Percentiles rank a stretch among this genome's conserved stretches.
Conservation (phyloP, 2,797 vertebrate genomes). For the Coendou prehensilis region DNA sequence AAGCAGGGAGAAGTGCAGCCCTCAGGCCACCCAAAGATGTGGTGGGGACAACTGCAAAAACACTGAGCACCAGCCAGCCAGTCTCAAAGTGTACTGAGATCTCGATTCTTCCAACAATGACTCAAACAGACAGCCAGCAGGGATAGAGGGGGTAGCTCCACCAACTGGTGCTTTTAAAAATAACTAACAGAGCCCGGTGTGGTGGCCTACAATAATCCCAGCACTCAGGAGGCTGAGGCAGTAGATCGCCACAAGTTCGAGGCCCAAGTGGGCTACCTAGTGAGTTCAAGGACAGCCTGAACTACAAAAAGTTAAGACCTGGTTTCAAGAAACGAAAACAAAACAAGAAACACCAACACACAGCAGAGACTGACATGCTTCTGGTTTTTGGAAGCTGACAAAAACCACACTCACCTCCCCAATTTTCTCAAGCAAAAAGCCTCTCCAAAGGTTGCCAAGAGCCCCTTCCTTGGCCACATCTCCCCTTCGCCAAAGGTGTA, state of each 20-base stretch:
- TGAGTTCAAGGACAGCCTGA: neutral
- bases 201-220: neutral
- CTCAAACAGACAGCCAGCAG: conserved; percentile 39
- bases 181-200: neutral
- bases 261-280: neutral
- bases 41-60: neutral
- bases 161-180: conserved; percentile 75
- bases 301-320: neutral
- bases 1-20: neutral
- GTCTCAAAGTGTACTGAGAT: neutral
- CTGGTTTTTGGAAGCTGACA: neutral
- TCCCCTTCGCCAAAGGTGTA: neutral
- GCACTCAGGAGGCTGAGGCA: neutral
- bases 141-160: conserved; percentile 69
- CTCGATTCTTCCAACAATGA: conserved; percentile 28
- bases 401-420: neutral
- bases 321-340: neutral
- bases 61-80: neutral
- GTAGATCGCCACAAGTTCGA: neutral
- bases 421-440: conserved; percentile 25
- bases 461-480: neutral
- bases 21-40: neutral
- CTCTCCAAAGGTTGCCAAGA: neutral
- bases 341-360: neutral
- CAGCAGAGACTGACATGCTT: neutral